A percentile compares a stretch with the other conserved stretches of the same genome.
Evolutionary conservation across 2,888 invertebrate genomes (phyloP).

Genomic region (Athalia rosae): DNA sequence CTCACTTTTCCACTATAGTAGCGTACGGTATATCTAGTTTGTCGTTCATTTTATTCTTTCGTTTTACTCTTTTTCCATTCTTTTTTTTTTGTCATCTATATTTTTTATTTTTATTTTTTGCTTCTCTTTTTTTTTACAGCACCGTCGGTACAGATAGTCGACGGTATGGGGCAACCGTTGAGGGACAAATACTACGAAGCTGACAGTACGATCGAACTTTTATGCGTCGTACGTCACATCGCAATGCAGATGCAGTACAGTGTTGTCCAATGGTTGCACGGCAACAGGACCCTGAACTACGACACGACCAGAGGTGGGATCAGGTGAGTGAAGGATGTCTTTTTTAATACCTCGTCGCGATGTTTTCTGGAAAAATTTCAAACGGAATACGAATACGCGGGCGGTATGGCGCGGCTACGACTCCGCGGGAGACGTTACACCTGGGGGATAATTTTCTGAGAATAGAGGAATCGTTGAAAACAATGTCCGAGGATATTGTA

Average conservation of each 20-base stretch:
- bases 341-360: neutral
- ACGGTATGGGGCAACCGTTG: constrained; percentile 80
- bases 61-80: too few species aligned
- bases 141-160: constrained; percentile 82
- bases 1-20: too few species aligned
- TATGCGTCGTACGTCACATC: constrained; percentile 77
- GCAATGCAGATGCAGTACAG: constrained; percentile 75
- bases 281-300: constrained; percentile 79
- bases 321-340: constrained; percentile 72
- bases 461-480: too few species aligned
- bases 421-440: too few species aligned
- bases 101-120: neutral
- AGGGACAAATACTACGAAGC: constrained; percentile 82
- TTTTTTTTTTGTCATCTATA: too few species aligned
- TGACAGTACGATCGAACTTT: constrained; percentile 81
- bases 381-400: too few species aligned
- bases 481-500: too few species aligned
- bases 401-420: too few species aligned
- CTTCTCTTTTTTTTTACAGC: constrained; percentile 72
- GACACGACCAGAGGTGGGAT: constrained; percentile 82
- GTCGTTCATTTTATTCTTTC: too few species aligned
- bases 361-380: neutral
- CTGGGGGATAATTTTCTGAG: too few species aligned
- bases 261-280: constrained; percentile 80
- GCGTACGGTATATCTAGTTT: too few species aligned